Conservation (phyloP, 2,113 vertebrate species). For the Colaptes auratus region DNA sequence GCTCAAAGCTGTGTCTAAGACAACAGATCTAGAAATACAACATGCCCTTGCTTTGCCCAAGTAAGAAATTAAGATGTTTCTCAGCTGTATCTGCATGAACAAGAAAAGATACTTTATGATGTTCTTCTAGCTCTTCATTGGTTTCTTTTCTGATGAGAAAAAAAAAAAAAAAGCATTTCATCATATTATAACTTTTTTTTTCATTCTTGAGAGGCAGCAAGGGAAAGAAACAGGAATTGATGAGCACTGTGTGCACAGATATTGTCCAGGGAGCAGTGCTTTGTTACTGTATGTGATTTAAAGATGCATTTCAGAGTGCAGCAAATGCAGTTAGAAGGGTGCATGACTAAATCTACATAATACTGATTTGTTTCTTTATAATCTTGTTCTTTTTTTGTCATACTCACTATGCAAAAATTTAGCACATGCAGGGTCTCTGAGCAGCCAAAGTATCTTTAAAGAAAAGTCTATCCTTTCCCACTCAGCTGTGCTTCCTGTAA, state of each 20-base stretch:
- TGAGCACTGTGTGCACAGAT: fast-evolving
- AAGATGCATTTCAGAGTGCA: neutral
- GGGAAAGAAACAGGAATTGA: neutral
- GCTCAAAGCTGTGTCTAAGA: neutral
- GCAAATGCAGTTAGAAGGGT: neutral
- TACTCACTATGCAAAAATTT: neutral
- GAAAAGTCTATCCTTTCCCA: neutral
- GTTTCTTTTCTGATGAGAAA: neutral
- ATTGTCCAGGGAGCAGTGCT: fast-evolving
- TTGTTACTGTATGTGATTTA: neutral
- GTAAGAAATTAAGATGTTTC: neutral
- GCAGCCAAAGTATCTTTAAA: neutral
- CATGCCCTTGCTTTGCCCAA: neutral
- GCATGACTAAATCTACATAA: neutral
- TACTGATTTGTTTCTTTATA: neutral
- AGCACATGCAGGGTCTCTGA: neutral
- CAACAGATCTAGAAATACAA: neutral
- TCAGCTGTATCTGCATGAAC: neutral
- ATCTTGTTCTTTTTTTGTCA: neutral
- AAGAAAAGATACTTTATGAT: neutral
- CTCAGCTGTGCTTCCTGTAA: conserved; percentile 9
- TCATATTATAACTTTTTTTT: neutral
- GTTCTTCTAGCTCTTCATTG: neutral
- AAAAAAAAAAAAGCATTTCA: neutral
- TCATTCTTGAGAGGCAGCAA: neutral